Conservation (phyloP, 2,797 vertebrate genomes). For the Graptemys geographica region DNA sequence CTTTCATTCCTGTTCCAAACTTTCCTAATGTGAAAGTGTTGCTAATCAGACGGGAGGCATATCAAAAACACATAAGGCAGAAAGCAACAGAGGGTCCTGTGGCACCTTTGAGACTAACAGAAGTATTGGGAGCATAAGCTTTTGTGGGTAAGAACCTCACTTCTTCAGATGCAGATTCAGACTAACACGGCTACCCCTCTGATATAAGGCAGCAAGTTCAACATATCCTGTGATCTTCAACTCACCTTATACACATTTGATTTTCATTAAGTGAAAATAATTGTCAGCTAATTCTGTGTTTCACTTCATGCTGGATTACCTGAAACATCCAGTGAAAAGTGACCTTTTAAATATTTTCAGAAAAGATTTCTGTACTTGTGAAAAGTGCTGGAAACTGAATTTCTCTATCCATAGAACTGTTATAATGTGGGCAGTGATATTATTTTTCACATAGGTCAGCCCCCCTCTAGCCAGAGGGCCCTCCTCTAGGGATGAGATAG, state of each 20-base stretch:
- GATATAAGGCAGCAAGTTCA: fast-evolving
- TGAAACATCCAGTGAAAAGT: background rate
- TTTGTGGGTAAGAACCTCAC: too few species aligned
- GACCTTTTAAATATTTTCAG: background rate
- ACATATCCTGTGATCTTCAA: background rate
- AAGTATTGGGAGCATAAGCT: too few species aligned
- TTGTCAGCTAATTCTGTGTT: background rate
- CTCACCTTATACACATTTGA: background rate
- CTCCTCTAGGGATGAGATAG: background rate
- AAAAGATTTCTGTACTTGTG: background rate
- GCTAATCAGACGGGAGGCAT: background rate
- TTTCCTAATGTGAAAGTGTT: background rate
- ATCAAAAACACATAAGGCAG: fast-evolving
- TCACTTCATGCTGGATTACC: background rate
- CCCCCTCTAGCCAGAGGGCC: too few species aligned
- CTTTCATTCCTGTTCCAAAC: background rate
- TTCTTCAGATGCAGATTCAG: too few species aligned
- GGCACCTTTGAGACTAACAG: too few species aligned
- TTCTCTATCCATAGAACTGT: background rate
- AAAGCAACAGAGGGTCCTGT: too few species aligned
- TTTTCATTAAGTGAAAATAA: background rate
- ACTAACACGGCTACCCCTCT: too few species aligned
- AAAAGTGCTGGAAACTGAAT: background rate
- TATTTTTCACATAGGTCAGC: background rate
- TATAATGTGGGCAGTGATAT: background rate